Base-by-base conservation (phyloP, 2,888 invertebrate genomes). In the Lamellibrachia columna region DNA sequence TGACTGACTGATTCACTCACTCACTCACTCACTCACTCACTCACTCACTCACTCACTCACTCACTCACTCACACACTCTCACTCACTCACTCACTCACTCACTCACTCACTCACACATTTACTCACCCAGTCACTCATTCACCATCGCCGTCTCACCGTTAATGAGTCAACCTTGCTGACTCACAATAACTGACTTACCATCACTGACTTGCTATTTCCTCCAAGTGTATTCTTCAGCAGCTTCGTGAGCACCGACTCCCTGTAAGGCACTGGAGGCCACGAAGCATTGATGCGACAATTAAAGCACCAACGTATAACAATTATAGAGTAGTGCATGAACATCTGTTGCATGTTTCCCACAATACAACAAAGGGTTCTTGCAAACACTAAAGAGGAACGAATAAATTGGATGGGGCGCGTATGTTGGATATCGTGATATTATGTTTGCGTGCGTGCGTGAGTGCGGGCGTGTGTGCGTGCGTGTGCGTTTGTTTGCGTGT, bases 221-320 rank as follows among this genome's bases (percentile, higher is more conserved):
- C 95, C 95, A n/a, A 95, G 93, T n/a, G 95, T 94, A 93, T 95
- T 95, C 93, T 94, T 94, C 92, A 95, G 93, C 91, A 95, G 93
- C 91, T 93, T 94, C 1, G 95, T 95, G 52, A 95, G 92, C 28
- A 94, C 93, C 9, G 94, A 94, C 90, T 95, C 93, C 52, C 94
- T 92, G 93, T 93, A 94, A 15, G 94, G 94, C 91, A 94, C 94
- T 94, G 92, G 2, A 92, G 91, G n/a, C 53, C 15, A 75, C n/a
- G n/a, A 75, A 7, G 9, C 55, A 6, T 75, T 15, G 75, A 1
- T 4, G 22, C n/a, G 75, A 75, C 75, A 6, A 75, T 6, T 22
- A n/a, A 22, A 15, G 22, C 15, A 6, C 15, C 3, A 75, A 22
- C 11, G 22, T 15, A 15, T 15, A 3, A 1, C 15, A 60, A 2